These are phyloP conservation scores for Eidolon helvum DNA, from an alignment of 2,113 vertebrate genomes.

Conservation along the genomic window DNA sequence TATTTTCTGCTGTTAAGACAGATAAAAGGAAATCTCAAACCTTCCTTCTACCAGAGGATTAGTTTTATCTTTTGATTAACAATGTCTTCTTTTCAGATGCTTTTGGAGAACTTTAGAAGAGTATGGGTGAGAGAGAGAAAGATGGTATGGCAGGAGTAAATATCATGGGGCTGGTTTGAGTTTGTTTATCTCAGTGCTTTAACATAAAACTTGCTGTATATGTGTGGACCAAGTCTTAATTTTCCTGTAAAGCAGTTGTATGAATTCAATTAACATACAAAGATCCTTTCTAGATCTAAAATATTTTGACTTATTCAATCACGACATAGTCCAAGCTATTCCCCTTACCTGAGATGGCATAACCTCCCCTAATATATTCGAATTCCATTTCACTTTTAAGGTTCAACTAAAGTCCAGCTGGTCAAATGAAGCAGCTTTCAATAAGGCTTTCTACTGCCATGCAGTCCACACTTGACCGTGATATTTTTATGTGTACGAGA, in stretches of 20 bases:
- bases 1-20: constrained; percentile 28
- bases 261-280: constrained; percentile 23
- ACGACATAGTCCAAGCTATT: not conserved
- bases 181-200: not conserved
- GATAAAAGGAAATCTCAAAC: constrained; percentile 45
- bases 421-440: not conserved
- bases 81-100: constrained; percentile 31
- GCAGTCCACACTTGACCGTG: not conserved
- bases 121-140: not conserved
- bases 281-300: not conserved
- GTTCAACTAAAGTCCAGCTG: not conserved
- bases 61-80: constrained; percentile 36
- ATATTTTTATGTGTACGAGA: not conserved
- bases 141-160: not conserved
- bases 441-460: not conserved
- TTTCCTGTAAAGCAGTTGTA: not conserved
- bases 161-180: not conserved
- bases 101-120: constrained; percentile 44
- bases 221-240: not conserved
- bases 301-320: not conserved
- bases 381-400: not conserved
- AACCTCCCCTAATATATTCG: not conserved
- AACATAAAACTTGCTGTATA: not conserved
- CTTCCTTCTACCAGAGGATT: constrained; percentile 30
- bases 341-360: not conserved